Evolutionary conservation across 2,797 vertebrate species (phyloP).

Genomic region (Crocidura indochinensis): DNA sequence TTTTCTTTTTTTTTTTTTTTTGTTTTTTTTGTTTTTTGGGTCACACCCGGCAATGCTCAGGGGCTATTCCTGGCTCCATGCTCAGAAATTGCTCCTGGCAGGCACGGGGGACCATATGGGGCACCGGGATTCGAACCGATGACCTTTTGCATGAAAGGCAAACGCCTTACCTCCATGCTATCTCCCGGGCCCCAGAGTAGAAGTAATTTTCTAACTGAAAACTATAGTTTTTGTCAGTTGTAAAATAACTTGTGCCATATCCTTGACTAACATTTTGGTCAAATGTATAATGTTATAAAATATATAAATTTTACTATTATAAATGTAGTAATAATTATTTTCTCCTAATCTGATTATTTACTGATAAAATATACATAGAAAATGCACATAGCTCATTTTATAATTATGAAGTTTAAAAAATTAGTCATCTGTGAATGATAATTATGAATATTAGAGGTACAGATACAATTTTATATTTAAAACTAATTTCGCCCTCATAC

Average conservation of each 20-base stretch:
- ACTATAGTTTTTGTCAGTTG: not conserved
- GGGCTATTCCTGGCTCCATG: too few species aligned
- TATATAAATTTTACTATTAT: not conserved
- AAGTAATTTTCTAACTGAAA: not conserved
- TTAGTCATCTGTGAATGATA: not conserved
- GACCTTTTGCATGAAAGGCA: too few species aligned
- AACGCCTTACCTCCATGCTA: too few species aligned
- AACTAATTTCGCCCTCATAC: not conserved
- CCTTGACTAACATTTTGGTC: not conserved
- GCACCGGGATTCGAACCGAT: too few species aligned
- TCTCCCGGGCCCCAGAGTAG: too few species aligned
- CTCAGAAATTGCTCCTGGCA: too few species aligned
- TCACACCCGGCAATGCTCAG: too few species aligned
- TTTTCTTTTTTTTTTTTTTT: too few species aligned
- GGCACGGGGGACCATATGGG: too few species aligned
- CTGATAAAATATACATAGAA: too few species aligned
- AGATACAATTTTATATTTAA: not conserved
- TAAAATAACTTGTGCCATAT: not conserved
- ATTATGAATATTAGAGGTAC: not conserved
- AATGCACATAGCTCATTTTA: slow-evolving; percentile 29
- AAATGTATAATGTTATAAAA: slow-evolving; percentile 16
- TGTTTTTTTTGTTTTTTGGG: too few species aligned
- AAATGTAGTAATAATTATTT: not conserved
- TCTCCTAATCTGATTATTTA: not conserved
- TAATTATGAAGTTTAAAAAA: slow-evolving; percentile 7